Percentiles rank a stretch among this genome's conserved stretches.
Conservation (phyloP, 2,113 vertebrate species). For the Chlorocebus sabaeus region DNA sequence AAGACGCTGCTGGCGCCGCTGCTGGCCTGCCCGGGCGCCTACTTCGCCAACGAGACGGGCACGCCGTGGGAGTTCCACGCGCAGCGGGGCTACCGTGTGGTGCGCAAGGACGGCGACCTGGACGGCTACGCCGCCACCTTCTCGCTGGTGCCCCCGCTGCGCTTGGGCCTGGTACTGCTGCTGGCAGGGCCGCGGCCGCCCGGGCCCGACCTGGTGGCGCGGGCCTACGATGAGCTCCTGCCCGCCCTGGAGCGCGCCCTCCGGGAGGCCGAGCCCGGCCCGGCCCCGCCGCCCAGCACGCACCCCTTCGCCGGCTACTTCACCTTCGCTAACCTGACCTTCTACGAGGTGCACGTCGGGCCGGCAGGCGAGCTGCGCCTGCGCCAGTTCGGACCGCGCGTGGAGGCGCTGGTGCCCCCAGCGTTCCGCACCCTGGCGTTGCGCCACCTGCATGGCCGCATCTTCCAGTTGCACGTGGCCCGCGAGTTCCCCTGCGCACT, state of each 20-base stretch:
- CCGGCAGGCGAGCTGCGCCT: constrained; percentile 86
- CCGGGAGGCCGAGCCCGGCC: constrained; percentile 82
- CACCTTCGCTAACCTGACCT: constrained; percentile 92
- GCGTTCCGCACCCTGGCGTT: constrained; percentile 88
- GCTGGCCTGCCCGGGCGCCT: constrained; percentile 86
- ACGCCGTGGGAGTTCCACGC: constrained; percentile 94
- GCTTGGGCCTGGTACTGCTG: constrained; percentile 89
- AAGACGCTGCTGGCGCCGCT: constrained; percentile 90
- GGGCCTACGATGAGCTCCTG: constrained; percentile 86
- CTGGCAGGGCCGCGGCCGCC: constrained; percentile 90
- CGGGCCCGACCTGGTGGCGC: constrained; percentile 84
- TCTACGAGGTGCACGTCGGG: constrained; percentile 90
- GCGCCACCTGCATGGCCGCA: constrained; percentile 89
- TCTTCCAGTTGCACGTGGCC: constrained; percentile 92
- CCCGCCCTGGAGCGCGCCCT: constrained; percentile 89
- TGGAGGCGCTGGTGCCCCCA: constrained; percentile 87
- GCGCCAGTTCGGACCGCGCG: constrained; percentile 93
- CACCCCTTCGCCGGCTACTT: constrained; percentile 90
- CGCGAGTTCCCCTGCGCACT: constrained; percentile 91
- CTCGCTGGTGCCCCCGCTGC: constrained; percentile 90
- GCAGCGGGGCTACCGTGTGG: constrained; percentile 88
- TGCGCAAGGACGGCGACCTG: constrained; percentile 93
- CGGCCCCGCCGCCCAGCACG: constrained; percentile 85
- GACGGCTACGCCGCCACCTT: constrained; percentile 92
- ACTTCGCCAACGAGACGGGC: constrained; percentile 91